Conservation (phyloP, 2,797 vertebrate species). For the Sebastes baramenuke region DNA sequence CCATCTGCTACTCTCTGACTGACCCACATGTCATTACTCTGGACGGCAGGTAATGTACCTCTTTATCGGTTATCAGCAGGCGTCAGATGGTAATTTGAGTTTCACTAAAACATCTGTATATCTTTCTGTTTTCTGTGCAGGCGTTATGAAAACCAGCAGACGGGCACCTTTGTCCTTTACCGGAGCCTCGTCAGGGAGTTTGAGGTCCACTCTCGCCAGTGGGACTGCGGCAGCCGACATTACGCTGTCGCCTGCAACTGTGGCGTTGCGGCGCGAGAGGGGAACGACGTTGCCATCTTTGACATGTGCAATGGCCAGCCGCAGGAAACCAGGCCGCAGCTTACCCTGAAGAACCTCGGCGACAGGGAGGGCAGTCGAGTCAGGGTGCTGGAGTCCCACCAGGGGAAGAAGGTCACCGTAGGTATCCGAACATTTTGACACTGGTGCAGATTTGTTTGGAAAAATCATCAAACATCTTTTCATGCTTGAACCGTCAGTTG, state of each 20-base stretch:
- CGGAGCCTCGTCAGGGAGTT: slow-evolving; percentile 68
- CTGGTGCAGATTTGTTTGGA: neutral
- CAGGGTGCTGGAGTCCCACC: slow-evolving; percentile 83
- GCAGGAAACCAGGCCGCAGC: slow-evolving; percentile 74
- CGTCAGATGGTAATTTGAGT: neutral
- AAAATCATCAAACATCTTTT: neutral
- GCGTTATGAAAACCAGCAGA: slow-evolving; percentile 80
- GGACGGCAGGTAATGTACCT: slow-evolving; percentile 82
- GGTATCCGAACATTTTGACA: slow-evolving; percentile 52
- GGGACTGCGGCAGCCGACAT: slow-evolving; percentile 81
- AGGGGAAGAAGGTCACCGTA: slow-evolving; percentile 88
- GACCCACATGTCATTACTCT: slow-evolving; percentile 86
- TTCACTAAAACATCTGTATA: neutral
- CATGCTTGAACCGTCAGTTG: neutral
- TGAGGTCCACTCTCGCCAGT: slow-evolving; percentile 83
- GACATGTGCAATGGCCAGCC: slow-evolving; percentile 84
- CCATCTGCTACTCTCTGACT: slow-evolving; percentile 84
- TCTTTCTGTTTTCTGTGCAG: slow-evolving; percentile 44
- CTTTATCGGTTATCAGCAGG: neutral
- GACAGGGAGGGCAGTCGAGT: slow-evolving; percentile 43
- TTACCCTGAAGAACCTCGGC: slow-evolving; percentile 68
- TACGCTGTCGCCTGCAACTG: slow-evolving; percentile 80
- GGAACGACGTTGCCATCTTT: slow-evolving; percentile 73
- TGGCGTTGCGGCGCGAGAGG: slow-evolving; percentile 74
- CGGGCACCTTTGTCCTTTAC: slow-evolving; percentile 83